phyloP scores from a whole-genome alignment of 2,113 vertebrate species.

The Monarcha castaneiventris region DNA sequence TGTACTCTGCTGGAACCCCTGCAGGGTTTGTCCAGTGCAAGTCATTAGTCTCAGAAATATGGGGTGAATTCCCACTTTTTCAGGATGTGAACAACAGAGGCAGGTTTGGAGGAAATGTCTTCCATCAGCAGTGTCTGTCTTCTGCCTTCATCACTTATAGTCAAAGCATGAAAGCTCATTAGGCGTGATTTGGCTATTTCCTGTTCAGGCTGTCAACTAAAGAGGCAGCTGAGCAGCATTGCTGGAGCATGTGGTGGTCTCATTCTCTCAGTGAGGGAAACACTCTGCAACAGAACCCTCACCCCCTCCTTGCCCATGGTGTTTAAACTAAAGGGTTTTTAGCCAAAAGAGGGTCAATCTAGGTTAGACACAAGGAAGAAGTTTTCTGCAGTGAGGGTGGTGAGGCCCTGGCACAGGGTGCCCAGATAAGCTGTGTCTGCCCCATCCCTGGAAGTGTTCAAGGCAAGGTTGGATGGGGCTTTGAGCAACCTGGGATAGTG shows the following conservation, averaged over 20 bases:
- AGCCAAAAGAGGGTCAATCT: not conserved
- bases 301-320: not conserved
- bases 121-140: not conserved
- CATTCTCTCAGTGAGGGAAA: not conserved
- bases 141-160: not conserved
- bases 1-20: not conserved
- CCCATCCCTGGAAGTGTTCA: not conserved
- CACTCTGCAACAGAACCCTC: not conserved
- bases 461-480: not conserved
- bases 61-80: not conserved
- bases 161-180: not conserved
- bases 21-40: not conserved
- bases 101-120: not conserved
- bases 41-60: not conserved
- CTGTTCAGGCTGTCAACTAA: not conserved
- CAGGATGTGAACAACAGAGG: rapidly evolving
- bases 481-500: not conserved
- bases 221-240: not conserved
- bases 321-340: not conserved
- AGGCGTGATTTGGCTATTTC: not conserved
- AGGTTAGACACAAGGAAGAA: not conserved
- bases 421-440: not conserved
- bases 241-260: not conserved
- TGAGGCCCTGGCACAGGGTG: not conserved
- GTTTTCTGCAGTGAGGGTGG: not conserved